These are phyloP conservation scores for Eristalinus aeneus DNA, from an alignment of 2,888 invertebrate genomes.

Conservation along the genomic window DNA sequence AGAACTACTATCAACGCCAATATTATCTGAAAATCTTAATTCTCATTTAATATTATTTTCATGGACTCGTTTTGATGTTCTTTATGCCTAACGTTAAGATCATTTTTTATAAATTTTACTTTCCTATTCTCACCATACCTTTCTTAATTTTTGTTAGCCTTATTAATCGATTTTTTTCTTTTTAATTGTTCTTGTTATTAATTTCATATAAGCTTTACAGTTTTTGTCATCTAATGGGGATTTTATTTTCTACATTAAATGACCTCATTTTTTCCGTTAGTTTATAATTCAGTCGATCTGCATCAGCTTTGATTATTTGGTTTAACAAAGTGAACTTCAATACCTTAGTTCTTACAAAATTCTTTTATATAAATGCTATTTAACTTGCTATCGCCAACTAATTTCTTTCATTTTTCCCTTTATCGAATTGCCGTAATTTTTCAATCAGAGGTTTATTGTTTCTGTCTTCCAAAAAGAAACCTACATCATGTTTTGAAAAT, in stretches of 20 bases:
- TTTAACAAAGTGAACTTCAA: conserved; percentile 54
- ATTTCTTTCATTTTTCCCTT: conserved; percentile 54
- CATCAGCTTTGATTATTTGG: conserved; percentile 41
- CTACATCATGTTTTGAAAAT: neutral
- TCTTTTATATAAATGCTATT: conserved; percentile 51
- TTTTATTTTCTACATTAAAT: conserved; percentile 44
- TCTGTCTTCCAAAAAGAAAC: too few species aligned
- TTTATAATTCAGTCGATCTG: conserved; percentile 52
- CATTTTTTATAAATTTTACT: conserved; percentile 47
- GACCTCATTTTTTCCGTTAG: conserved; percentile 50
- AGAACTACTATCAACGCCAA: conserved; percentile 7
- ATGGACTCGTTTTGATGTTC: conserved; percentile 21
- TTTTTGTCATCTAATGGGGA: conserved; percentile 55
- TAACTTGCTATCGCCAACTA: conserved; percentile 60
- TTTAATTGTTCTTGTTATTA: conserved; percentile 3
- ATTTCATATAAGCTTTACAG: conserved; percentile 1
- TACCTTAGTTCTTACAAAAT: conserved; percentile 46
- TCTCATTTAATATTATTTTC: conserved; percentile 42
- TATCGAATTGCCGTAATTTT: conserved; percentile 32
- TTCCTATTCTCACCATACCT: conserved; percentile 18
- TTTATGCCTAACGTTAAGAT: conserved; percentile 37
- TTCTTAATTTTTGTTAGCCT: conserved; percentile 37
- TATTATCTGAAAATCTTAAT: conserved; percentile 32
- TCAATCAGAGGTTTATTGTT: too few species aligned
- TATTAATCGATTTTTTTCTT: conserved; percentile 25